A percentile compares a stretch with the other conserved stretches of the same genome.
These are phyloP conservation scores for Sipunculus nudus DNA, from an alignment of 2,888 invertebrate genomes.

Conservation along the genomic window DNA sequence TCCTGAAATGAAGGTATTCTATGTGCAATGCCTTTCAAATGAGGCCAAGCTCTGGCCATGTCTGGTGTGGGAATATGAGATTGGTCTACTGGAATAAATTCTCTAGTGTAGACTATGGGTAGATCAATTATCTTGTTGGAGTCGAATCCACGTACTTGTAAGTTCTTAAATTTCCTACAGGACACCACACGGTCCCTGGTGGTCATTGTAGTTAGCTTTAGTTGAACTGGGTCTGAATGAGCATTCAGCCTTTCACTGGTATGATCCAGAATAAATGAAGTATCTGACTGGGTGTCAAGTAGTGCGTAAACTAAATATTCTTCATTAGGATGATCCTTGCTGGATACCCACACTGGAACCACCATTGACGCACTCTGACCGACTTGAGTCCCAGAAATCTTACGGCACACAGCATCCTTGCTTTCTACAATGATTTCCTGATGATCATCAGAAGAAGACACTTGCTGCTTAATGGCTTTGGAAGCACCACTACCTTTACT, in stretches of 20 bases:
- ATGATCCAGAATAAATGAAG: constrained; percentile 26
- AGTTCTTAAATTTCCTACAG: constrained; percentile 15
- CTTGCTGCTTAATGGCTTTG: too few relatives aligned
- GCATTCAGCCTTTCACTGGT: constrained; percentile 19
- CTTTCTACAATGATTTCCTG: not conserved
- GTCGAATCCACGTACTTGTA: constrained; percentile 27
- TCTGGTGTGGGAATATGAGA: constrained; percentile 39
- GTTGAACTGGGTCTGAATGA: constrained; percentile 6
- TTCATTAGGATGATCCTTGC: constrained; percentile 13
- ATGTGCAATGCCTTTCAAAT: constrained; percentile 27
- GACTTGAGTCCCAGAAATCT: not conserved
- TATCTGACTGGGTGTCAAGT: constrained; percentile 40
- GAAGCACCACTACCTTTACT: too few relatives aligned
- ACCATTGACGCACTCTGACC: constrained; percentile 21
- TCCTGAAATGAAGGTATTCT: constrained; percentile 19
- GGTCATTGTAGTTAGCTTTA: constrained; percentile 37
- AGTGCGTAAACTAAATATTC: constrained; percentile 41
- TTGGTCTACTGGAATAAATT: constrained; percentile 33
- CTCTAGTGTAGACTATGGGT: constrained; percentile 33
- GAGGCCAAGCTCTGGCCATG: constrained; percentile 33
- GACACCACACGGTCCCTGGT: constrained; percentile 4
- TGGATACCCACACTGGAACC: constrained; percentile 36
- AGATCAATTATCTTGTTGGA: constrained; percentile 18
- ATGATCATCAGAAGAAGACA: too few relatives aligned
- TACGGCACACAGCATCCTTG: not conserved